A percentile compares a stretch with the other conserved stretches of the same genome.
phyloP scores from a whole-genome alignment of 2,797 vertebrate species.

The Myiothlypis coronata region DNA sequence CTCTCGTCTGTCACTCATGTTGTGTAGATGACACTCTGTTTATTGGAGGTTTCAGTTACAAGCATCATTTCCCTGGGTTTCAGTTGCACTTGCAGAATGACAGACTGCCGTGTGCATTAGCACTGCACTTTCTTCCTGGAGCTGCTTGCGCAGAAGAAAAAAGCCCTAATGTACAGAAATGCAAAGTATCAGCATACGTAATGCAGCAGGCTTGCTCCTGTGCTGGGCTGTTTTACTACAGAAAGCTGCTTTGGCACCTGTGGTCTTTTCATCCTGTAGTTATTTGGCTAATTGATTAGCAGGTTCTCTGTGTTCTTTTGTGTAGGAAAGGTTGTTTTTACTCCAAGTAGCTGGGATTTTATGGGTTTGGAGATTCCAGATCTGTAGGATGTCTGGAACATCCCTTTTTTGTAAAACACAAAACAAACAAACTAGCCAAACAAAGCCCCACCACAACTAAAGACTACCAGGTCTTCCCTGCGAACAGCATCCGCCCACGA shows the following conservation, averaged over 20 bases:
- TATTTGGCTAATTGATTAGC: not conserved
- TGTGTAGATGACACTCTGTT: not conserved
- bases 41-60: not conserved
- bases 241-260: not conserved
- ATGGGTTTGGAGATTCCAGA: not conserved
- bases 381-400: not conserved
- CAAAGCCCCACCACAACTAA: not conserved
- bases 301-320: not conserved
- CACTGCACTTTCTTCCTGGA: not conserved
- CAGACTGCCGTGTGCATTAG: not conserved
- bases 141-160: not conserved
- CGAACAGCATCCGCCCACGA: not conserved
- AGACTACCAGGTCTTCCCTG: not conserved
- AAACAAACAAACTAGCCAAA: not conserved
- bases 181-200: not conserved
- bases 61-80: not conserved
- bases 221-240: not conserved
- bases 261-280: not conserved
- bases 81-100: constrained; percentile 5
- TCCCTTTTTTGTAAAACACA: not conserved
- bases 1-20: not conserved
- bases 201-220: not conserved
- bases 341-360: not conserved
- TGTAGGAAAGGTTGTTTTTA: not conserved
- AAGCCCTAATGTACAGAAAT: not conserved